A percentile compares a stretch with the other conserved stretches of the same genome.
Evolutionary conservation across 2,888 invertebrate genomes (phyloP).

Genomic region (Zootermopsis nevadensis): DNA sequence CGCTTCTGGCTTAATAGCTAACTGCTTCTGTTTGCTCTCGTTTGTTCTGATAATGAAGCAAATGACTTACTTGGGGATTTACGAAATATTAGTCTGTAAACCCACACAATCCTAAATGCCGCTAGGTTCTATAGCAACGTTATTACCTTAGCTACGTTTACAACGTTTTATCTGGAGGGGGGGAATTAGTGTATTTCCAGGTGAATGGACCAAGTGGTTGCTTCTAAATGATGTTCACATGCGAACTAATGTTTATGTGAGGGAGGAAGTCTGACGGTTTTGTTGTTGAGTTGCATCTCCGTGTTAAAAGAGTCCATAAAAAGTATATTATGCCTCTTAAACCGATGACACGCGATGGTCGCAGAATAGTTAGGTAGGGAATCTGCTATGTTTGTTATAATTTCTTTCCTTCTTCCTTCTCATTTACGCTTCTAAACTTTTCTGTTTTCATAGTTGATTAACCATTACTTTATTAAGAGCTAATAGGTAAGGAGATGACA

Average conservation of each 20-base stretch:
- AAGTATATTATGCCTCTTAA: slow-evolving; percentile 28
- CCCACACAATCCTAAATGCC: neutral
- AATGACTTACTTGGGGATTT: neutral
- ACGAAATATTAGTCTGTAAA: neutral
- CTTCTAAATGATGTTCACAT: neutral
- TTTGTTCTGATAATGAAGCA: neutral
- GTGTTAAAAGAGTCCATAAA: slow-evolving; percentile 33
- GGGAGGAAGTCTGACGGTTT: neutral
- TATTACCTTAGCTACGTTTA: neutral
- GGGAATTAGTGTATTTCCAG: neutral
- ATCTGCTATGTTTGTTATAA: neutral
- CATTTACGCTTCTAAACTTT: neutral
- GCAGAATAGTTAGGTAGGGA: neutral
- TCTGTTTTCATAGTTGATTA: neutral
- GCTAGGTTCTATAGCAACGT: neutral
- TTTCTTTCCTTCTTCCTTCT: neutral
- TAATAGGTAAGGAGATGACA: no score
- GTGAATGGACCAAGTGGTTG: neutral
- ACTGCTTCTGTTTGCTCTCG: neutral
- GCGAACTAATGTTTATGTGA: neutral
- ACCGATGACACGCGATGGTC: neutral
- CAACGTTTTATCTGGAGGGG: neutral
- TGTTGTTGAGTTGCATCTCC: neutral
- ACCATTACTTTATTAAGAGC: neutral
- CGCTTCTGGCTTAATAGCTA: neutral